Conservation (phyloP, 64 coral and sea anemone genomes). For the Catalaphyllia jardinei region DNA sequence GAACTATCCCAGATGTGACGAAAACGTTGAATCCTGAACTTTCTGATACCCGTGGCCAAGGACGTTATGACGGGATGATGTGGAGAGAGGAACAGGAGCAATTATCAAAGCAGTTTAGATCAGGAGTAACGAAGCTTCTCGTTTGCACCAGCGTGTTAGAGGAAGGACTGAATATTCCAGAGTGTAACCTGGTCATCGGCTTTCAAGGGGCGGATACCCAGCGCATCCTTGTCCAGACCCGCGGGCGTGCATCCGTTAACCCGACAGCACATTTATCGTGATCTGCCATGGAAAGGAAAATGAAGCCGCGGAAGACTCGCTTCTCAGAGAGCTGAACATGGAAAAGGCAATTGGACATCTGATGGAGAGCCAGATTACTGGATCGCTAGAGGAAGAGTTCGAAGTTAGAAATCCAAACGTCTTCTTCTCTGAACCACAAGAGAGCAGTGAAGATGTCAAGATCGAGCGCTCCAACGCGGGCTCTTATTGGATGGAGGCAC, state of each 20-base stretch:
- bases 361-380: background rate
- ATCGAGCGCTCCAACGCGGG: background rate
- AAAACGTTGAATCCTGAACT: slow-evolving; percentile 67
- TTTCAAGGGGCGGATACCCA: slow-evolving; percentile 24
- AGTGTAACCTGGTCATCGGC: slow-evolving; percentile 88
- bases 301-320: slow-evolving; percentile 36
- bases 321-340: slow-evolving; percentile 73
- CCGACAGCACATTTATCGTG: slow-evolving; percentile 80
- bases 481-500: too few species aligned
- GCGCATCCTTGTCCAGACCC: slow-evolving; percentile 67
- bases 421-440: background rate
- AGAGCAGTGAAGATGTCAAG: background rate
- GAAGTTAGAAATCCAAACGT: background rate
- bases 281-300: slow-evolving; percentile 63
- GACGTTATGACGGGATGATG: slow-evolving; percentile 83
- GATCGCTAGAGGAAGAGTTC: slow-evolving; percentile 17
- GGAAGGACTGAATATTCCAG: slow-evolving; percentile 90
- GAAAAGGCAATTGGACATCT: slow-evolving; percentile 69
- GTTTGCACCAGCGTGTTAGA: slow-evolving; percentile 89
- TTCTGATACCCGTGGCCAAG: slow-evolving; percentile 80
- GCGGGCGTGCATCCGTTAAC: slow-evolving; percentile 77
- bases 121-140: slow-evolving; percentile 77
- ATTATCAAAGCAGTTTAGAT: slow-evolving; percentile 64
- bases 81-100: slow-evolving; percentile 90
- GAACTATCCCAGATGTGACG: slow-evolving; percentile 3